Evolutionary conservation across 2,888 invertebrate genomes (phyloP).

Genomic region (Drosophila kanekoi): DNA sequence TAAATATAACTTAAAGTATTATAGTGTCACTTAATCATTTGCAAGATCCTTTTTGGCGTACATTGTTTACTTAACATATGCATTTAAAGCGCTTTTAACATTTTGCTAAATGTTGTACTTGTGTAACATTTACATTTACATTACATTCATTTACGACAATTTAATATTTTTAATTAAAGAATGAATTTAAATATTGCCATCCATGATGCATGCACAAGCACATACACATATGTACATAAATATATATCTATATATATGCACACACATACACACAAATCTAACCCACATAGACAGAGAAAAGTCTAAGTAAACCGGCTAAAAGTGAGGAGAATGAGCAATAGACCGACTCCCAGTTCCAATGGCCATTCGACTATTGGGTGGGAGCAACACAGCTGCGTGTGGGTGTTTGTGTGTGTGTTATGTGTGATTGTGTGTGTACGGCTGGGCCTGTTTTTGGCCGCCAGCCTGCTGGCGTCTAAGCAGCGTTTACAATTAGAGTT

Average conservation of each 20-base stretch:
- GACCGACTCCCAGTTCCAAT: constrained; percentile 36
- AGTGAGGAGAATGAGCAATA: constrained; percentile 37
- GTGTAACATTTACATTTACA: background rate
- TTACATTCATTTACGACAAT: too few species aligned
- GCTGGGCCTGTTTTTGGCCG: constrained; percentile 44
- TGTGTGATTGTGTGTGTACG: constrained; percentile 22
- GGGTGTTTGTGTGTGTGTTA: constrained; percentile 54
- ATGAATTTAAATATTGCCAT: constrained; percentile 29
- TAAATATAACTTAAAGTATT: too few species aligned
- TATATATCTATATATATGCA: background rate
- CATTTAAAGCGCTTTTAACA: too few species aligned
- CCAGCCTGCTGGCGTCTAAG: constrained; percentile 36
- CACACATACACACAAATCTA: constrained; percentile 40
- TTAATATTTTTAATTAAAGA: constrained; percentile 21
- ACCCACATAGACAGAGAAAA: constrained; percentile 54
- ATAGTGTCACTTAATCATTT: too few species aligned
- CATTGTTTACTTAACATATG: too few species aligned
- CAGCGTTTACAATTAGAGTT: constrained; percentile 32
- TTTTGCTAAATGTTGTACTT: too few species aligned
- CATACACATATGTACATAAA: constrained; percentile 13
- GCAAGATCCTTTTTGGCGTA: too few species aligned
- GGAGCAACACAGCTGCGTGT: constrained; percentile 62
- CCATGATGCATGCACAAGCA: constrained; percentile 49
- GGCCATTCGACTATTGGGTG: constrained; percentile 63
- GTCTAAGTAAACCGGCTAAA: constrained; percentile 45